A percentile compares a stretch with the other conserved stretches of the same genome.
Evolutionary conservation across 2,797 vertebrate genomes (phyloP).

Genomic region (Falco novaeseelandiae): DNA sequence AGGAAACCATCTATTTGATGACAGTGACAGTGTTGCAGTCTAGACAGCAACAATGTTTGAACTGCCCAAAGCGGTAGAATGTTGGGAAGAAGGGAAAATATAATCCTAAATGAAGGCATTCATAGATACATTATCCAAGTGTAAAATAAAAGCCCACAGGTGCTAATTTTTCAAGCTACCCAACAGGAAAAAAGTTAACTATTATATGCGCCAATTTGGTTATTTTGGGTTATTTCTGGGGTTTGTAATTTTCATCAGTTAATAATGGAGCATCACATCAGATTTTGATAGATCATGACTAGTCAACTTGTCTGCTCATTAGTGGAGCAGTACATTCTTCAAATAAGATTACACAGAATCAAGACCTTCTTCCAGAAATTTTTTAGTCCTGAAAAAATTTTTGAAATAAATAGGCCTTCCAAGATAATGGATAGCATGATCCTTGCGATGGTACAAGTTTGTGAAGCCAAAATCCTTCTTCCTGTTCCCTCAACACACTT

Average conservation of each 20-base stretch:
- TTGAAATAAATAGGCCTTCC: neutral
- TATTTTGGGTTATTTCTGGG: neutral
- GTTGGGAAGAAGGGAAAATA: neutral
- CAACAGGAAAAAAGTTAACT: neutral
- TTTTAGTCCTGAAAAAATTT: neutral
- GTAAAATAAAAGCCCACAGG: too few relatives aligned
- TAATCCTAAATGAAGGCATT: neutral
- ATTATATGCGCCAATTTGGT: neutral
- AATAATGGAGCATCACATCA: neutral
- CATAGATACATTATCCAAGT: neutral
- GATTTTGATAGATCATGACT: neutral
- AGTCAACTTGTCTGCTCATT: neutral
- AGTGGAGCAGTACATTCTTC: neutral
- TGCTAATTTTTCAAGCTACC: neutral
- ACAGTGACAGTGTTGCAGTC: neutral
- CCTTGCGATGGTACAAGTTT: neutral
- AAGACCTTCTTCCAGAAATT: neutral
- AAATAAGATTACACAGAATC: neutral
- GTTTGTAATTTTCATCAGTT: neutral
- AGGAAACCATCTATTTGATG: neutral
- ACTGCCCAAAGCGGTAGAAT: neutral
- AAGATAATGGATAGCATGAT: neutral
- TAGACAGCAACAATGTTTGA: neutral
- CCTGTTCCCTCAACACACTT: neutral
- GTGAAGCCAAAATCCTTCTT: neutral